These are phyloP conservation scores for Thymelicus lineola DNA, from an alignment of 2,888 invertebrate species.

Conservation along the genomic window DNA sequence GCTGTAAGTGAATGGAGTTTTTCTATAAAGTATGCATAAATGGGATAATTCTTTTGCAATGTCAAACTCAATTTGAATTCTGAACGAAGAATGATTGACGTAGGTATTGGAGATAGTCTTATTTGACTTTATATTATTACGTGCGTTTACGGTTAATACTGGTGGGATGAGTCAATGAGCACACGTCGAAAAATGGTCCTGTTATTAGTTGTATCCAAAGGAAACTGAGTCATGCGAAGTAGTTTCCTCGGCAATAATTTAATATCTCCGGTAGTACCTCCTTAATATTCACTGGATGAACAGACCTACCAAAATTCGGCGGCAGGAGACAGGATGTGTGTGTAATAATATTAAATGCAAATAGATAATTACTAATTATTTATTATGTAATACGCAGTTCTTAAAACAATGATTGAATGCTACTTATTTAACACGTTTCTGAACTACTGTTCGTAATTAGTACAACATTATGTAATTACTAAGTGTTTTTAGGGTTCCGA, in stretches of 20 bases:
- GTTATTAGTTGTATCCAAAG: constrained; percentile 48
- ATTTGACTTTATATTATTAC: constrained; percentile 8
- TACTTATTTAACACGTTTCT: too few species aligned
- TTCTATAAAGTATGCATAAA: constrained; percentile 38
- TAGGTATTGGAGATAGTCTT: constrained; percentile 43
- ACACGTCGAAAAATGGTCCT: neutral
- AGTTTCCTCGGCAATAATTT: constrained; percentile 58
- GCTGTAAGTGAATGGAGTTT: neutral
- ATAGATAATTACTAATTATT: too few species aligned
- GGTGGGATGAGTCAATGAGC: constrained; percentile 54
- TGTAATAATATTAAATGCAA: neutral
- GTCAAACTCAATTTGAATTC: constrained; percentile 52
- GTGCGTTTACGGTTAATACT: constrained; percentile 30
- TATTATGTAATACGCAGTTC: constrained; percentile 10
- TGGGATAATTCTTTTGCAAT: constrained; percentile 65
- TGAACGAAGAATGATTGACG: constrained; percentile 70
- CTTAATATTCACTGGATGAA: constrained; percentile 66
- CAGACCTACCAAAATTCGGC: constrained; percentile 19
- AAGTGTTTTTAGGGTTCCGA: too few species aligned
- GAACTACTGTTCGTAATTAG: constrained; percentile 11
- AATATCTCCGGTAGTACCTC: constrained; percentile 52
- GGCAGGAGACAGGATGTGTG: constrained; percentile 1
- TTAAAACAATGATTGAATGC: neutral
- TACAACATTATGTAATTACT: constrained; percentile 28
- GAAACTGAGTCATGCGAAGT: constrained; percentile 66